A percentile compares a stretch with the other conserved stretches of the same genome.
Conservation (phyloP, 2,797 vertebrate species). For the Merluccius polli region DNA sequence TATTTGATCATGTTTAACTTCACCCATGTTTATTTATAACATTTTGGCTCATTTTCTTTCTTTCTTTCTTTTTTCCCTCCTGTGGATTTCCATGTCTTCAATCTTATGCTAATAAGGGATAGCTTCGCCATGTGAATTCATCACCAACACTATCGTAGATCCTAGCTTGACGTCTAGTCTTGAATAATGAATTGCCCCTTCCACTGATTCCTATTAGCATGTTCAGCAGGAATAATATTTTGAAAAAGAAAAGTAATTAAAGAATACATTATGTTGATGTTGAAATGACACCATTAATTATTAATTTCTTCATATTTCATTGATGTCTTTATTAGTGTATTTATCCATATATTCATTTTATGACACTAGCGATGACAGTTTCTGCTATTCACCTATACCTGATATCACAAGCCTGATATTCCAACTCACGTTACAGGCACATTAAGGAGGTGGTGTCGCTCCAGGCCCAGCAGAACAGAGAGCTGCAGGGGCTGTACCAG, state of each 20-base stretch:
- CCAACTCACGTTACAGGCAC: constrained; percentile 69
- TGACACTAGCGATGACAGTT: neutral
- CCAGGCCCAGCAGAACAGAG: constrained; percentile 86
- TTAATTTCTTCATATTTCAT: neutral
- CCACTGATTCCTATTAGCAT: neutral
- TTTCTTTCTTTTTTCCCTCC: neutral
- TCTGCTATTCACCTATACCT: neutral
- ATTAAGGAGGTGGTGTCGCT: constrained; percentile 89
- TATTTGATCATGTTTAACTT: neutral
- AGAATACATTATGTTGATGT: neutral
- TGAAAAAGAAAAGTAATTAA: neutral
- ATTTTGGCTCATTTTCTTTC: neutral
- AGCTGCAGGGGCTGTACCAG: constrained; percentile 85
- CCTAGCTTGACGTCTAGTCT: neutral
- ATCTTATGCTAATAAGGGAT: neutral
- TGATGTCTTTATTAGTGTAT: neutral
- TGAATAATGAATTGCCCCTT: neutral
- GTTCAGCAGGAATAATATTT: neutral
- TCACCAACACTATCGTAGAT: neutral
- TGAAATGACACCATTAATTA: neutral
- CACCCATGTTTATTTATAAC: neutral
- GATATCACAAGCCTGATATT: neutral
- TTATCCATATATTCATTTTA: neutral
- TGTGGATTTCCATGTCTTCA: neutral
- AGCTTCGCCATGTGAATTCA: neutral